Evolutionary conservation across 2,797 vertebrate genomes (phyloP).

Genomic region (Pseudocheirus occidentalis): DNA sequence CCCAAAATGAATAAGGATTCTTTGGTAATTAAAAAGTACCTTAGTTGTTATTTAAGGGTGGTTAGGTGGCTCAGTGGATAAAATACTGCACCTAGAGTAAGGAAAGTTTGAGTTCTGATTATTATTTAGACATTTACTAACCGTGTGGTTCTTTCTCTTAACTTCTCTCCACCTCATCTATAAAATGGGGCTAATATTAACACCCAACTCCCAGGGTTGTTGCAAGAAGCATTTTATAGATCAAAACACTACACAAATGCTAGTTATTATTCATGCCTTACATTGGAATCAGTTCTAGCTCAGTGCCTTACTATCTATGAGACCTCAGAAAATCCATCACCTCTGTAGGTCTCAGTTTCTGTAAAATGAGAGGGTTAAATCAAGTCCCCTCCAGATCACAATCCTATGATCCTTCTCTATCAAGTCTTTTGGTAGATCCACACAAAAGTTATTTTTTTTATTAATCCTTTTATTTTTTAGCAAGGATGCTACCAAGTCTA

Average conservation of each 20-base stretch:
- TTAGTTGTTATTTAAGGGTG: not conserved
- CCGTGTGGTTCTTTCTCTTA: not conserved
- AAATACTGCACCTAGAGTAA: not conserved
- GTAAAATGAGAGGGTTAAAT: not conserved
- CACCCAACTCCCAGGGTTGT: not conserved
- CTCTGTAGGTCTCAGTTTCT: not conserved
- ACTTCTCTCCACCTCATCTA: not conserved
- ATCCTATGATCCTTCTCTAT: not conserved
- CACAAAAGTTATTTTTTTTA: not conserved
- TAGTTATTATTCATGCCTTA: not conserved
- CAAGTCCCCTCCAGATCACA: not conserved
- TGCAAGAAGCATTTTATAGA: not conserved
- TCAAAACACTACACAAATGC: not conserved
- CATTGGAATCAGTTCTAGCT: not conserved
- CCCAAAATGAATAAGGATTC: not conserved
- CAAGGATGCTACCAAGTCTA: not conserved
- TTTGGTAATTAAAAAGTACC: not conserved
- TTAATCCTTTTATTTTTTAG: slow-evolving; percentile 12
- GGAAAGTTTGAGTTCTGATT: not conserved
- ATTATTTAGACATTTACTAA: not conserved
- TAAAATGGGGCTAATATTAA: not conserved
- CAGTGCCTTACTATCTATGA: not conserved
- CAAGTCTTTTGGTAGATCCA: not conserved
- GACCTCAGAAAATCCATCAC: not conserved
- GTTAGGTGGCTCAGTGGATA: not conserved